Base-by-base conservation (phyloP, 2,888 invertebrate species). In the Aethes cnicana region DNA sequence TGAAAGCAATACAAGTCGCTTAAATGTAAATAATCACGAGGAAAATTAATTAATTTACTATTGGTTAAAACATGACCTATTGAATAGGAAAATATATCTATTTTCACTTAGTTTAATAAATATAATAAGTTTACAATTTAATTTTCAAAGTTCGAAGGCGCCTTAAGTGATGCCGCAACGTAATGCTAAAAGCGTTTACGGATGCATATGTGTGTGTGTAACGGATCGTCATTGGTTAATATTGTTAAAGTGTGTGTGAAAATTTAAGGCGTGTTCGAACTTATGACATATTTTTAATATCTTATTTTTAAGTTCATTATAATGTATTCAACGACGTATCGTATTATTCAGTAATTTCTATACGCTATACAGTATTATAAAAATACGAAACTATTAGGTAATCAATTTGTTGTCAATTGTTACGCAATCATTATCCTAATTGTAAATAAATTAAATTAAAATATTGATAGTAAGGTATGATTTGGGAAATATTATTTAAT, bases 1-100 rank as follows among this genome's bases (percentile, higher is more conserved):
- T 57, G 53, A 53, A 79, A 85, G 82, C 83, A 84, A 84, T 84
- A 86, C 69, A 52, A 72, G 69, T 79, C 77, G 85, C 85, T 84
- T 82, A 72, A 68, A 72, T 65, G 64, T 65, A 65, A 47, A 66
- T 63, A 68, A 53, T 35, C 39, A 41, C 48, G 54, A 60, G 66
- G 56, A 49, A 64, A 62, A 62, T 57, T 53, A 46, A 46, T 56
- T 32, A 5, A n/a, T 43, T 21, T 30, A 26, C 16, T 11, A 8
- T 30, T 37, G 23, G 16, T 11, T 26, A 32, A 36, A 42, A 12
- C 25, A 30, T 17, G 21, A 35, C 36, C 52, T 42, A 33, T 52
- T 9, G 20, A 43, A 35, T 43, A 47, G 37, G 44, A 44, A 17
- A 44, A 12, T 44, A 4, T n/a, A 20, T 42, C 11, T 33, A 11